A percentile compares a stretch with the other conserved stretches of the same genome.
Conservation (phyloP, 2,113 vertebrate genomes). For the Corythoichthys haematopterus region DNA sequence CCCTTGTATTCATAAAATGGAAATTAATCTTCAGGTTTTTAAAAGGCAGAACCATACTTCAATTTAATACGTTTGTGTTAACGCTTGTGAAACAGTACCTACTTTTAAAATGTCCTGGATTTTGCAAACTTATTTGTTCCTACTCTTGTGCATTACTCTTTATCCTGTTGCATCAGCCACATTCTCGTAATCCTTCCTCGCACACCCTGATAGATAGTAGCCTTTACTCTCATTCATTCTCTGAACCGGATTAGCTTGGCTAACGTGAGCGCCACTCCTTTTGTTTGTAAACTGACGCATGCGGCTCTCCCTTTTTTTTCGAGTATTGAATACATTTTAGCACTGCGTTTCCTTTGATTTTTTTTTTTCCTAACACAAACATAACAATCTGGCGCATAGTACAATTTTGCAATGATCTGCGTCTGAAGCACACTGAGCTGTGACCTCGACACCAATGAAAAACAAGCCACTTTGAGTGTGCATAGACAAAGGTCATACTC, state of each 20-base stretch:
- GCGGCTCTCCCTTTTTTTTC: neutral
- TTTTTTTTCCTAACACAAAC: conserved; percentile 20
- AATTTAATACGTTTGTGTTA: too few relatives aligned
- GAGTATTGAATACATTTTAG: neutral
- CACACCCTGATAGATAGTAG: neutral
- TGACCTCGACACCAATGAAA: conserved; percentile 11
- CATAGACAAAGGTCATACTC: conserved; percentile 62
- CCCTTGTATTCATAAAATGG: conserved; percentile 10
- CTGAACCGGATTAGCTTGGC: conserved; percentile 44
- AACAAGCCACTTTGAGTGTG: neutral
- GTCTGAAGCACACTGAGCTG: neutral
- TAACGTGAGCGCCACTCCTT: conserved; percentile 45
- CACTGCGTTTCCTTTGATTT: neutral
- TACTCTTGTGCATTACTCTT: neutral
- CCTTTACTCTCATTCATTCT: neutral
- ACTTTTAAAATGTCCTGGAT: neutral
- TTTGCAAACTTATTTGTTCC: neutral
- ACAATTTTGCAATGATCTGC: conserved; percentile 26
- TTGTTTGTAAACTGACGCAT: conserved; percentile 22
- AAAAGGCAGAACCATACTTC: too few relatives aligned
- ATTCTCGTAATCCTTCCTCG: neutral
- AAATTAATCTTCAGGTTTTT: conserved; percentile 39
- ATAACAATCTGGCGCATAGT: conserved; percentile 5
- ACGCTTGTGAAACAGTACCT: neutral
- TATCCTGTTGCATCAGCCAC: neutral